Conservation (phyloP, 2,888 invertebrate genomes). For the Icerya purchasi region DNA sequence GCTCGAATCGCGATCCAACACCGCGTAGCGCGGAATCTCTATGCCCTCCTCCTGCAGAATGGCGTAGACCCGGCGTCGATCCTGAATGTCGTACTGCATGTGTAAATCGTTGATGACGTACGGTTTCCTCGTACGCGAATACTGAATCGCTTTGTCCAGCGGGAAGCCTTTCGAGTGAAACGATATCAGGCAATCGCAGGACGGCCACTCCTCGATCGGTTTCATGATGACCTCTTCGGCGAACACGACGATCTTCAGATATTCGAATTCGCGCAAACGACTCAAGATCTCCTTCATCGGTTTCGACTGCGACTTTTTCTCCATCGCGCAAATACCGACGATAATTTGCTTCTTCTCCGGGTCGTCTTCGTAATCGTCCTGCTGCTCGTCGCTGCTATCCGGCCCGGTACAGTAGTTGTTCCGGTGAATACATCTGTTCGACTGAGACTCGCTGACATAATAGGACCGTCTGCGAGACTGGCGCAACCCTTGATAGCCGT, state of each 20-base stretch:
- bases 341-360: conserved; percentile 61
- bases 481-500: conserved; percentile 71
- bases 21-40: conserved; percentile 92
- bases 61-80: conserved; percentile 81
- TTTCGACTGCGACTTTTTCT: conserved; percentile 95
- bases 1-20: conserved; percentile 78
- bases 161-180: conserved; percentile 98
- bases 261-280: conserved; percentile 86
- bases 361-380: conserved; percentile 13
- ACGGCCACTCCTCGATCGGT: conserved; percentile 93
- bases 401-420: conserved; percentile 14
- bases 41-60: conserved; percentile 86
- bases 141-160: conserved; percentile 89
- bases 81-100: conserved; percentile 95
- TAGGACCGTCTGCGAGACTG: conserved; percentile 39
- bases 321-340: conserved; percentile 98
- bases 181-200: conserved; percentile 91
- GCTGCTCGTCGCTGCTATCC: conserved; percentile 15
- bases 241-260: conserved; percentile 84
- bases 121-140: conserved; percentile 78
- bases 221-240: conserved; percentile 88
- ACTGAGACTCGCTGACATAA: conserved; percentile 30
- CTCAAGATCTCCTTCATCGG: conserved; percentile 98
- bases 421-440: conserved; percentile 27
- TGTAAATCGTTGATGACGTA: conserved; percentile 96